Percentiles rank a stretch among this genome's conserved stretches.
phyloP scores from a whole-genome alignment of 2,113 vertebrate species.

The Eudyptes chrysolophus region DNA sequence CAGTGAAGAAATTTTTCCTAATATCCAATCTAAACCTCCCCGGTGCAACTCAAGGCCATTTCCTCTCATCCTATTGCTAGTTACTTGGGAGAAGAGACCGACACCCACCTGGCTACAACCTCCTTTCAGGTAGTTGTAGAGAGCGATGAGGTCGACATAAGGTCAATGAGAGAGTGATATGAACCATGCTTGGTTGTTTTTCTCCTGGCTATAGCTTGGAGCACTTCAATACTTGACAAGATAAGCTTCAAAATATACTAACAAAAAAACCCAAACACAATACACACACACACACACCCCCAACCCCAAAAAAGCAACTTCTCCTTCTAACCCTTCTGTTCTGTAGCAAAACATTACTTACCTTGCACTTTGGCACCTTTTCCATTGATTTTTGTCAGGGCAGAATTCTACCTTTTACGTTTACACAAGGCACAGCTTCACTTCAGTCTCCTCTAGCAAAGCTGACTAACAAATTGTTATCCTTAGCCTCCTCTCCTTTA shows the following conservation, averaged over 20 bases:
- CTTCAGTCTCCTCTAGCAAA: neutral
- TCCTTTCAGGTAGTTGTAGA: neutral
- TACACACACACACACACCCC: too few species aligned
- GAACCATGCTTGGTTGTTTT: neutral
- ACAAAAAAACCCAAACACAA: neutral
- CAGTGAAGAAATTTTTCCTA: neutral
- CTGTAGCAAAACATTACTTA: neutral
- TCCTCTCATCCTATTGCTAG: neutral
- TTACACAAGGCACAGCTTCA: neutral
- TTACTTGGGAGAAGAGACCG: neutral
- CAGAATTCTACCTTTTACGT: neutral
- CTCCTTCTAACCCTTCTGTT: neutral
- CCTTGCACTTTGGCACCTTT: neutral
- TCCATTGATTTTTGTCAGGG: neutral
- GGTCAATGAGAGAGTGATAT: neutral
- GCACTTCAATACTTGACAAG: neutral
- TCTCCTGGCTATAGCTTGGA: neutral
- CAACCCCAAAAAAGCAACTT: neutral
- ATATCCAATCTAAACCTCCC: neutral
- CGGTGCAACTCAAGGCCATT: neutral
- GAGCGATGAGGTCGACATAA: neutral
- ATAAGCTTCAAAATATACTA: neutral
- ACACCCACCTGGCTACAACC: neutral
- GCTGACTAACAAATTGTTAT: neutral
- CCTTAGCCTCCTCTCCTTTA: neutral